Evolutionary conservation across 2,797 vertebrate species (phyloP).

Genomic region (Chrosomus eos): DNA sequence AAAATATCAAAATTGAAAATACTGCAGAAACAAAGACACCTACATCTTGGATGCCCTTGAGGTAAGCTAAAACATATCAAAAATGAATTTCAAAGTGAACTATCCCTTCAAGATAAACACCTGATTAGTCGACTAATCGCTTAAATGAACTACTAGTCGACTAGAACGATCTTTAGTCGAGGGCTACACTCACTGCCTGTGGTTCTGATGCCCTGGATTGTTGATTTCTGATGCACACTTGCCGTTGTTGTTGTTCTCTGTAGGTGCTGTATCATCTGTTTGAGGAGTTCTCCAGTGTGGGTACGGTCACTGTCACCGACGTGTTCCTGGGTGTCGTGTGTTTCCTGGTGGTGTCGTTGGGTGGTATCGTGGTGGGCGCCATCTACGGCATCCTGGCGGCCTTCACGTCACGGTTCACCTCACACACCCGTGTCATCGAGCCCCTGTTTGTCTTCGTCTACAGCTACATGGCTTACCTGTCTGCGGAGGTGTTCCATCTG

Average conservation of each 20-base stretch:
- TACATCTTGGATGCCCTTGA: no score
- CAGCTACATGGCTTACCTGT: slow-evolving; percentile 98
- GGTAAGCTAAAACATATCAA: no score
- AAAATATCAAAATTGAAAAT: no score
- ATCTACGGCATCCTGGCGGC: slow-evolving; percentile 92
- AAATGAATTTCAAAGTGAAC: no score
- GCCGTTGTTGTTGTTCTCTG: background rate
- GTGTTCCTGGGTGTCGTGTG: slow-evolving; percentile 88
- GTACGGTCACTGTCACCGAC: slow-evolving; percentile 80
- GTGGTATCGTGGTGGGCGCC: slow-evolving; percentile 89
- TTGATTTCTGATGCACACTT: slow-evolving; percentile 15
- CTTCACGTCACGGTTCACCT: slow-evolving; percentile 97
- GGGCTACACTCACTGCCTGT: no score
- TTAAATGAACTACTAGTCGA: no score
- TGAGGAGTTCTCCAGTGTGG: slow-evolving; percentile 84
- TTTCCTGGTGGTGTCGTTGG: slow-evolving; percentile 92
- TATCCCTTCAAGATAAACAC: no score
- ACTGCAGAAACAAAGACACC: no score
- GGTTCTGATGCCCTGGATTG: background rate
- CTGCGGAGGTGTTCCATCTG: slow-evolving; percentile 95
- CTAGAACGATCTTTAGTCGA: no score
- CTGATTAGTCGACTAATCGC: no score
- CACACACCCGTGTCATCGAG: slow-evolving; percentile 95
- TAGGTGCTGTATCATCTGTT: slow-evolving; percentile 98
- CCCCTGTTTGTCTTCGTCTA: slow-evolving; percentile 98